Evolutionary conservation across 2,797 vertebrate genomes (phyloP).

Genomic region (Myiotriccus ornatus): DNA sequence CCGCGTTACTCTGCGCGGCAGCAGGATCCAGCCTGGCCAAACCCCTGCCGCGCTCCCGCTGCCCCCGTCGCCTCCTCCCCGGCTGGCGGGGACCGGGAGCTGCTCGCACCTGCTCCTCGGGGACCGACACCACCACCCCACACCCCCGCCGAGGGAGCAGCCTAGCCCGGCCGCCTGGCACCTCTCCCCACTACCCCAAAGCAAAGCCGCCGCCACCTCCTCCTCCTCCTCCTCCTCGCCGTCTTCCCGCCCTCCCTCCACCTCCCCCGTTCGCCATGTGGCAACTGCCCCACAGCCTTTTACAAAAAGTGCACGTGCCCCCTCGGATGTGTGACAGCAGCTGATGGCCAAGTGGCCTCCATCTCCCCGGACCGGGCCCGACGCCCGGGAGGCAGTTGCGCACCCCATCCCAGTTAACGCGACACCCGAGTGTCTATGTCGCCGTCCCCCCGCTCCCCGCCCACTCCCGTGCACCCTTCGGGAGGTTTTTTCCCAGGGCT

Average conservation of each 20-base stretch:
- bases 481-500: neutral
- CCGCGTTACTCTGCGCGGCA: neutral
- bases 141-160: neutral
- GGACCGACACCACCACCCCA: neutral
- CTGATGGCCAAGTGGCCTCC: neutral
- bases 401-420: neutral
- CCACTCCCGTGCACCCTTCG: neutral
- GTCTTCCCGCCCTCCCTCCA: neutral
- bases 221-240: neutral
- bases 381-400: neutral
- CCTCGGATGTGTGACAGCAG: neutral
- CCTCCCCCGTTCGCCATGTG: conserved; percentile 42
- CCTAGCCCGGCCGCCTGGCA: neutral
- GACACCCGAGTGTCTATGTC: neutral
- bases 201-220: neutral
- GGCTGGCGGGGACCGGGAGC: neutral
- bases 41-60: neutral
- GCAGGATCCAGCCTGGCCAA: neutral
- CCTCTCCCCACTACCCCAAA: neutral
- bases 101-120: neutral
- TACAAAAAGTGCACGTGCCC: conserved; percentile 38
- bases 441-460: neutral
- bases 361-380: neutral
- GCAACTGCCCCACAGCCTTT: conserved; percentile 3
- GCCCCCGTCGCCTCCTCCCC: neutral